These are phyloP conservation scores for Cyclophora punctaria DNA, from an alignment of 2,888 invertebrate genomes.

Conservation along the genomic window DNA sequence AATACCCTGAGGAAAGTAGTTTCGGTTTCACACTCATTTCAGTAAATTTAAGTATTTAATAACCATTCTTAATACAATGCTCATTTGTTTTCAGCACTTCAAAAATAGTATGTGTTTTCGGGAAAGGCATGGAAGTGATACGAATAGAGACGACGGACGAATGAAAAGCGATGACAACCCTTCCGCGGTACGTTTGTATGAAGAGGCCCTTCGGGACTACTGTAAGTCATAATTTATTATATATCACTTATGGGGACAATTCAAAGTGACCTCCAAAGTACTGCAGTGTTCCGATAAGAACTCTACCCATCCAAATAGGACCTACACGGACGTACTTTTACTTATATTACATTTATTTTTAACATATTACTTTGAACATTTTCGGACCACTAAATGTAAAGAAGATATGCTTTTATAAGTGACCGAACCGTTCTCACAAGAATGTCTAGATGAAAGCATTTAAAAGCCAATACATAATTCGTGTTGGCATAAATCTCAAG, in stretches of 20 bases:
- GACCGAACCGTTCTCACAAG: too few relatives aligned
- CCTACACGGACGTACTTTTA: too few relatives aligned
- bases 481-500: too few relatives aligned
- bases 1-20: too few relatives aligned
- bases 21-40: too few relatives aligned
- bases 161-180: neutral
- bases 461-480: too few relatives aligned
- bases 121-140: constrained; percentile 50
- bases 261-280: too few relatives aligned
- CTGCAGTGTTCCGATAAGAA: too few relatives aligned
- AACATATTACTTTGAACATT: too few relatives aligned
- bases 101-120: constrained; percentile 41
- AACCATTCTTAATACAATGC: neutral
- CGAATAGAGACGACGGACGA: constrained; percentile 10
- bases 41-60: neutral
- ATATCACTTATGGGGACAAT: neutral
- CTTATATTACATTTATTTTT: too few relatives aligned
- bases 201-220: neutral
- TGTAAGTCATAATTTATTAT: neutral
- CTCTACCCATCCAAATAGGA: too few relatives aligned
- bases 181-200: neutral
- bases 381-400: constrained; percentile 1
- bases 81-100: constrained; percentile 28
- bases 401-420: neutral
- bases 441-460: too few relatives aligned